These are phyloP conservation scores for Chloroceryle aenea DNA, from an alignment of 2,113 vertebrate species.

Conservation along the genomic window DNA sequence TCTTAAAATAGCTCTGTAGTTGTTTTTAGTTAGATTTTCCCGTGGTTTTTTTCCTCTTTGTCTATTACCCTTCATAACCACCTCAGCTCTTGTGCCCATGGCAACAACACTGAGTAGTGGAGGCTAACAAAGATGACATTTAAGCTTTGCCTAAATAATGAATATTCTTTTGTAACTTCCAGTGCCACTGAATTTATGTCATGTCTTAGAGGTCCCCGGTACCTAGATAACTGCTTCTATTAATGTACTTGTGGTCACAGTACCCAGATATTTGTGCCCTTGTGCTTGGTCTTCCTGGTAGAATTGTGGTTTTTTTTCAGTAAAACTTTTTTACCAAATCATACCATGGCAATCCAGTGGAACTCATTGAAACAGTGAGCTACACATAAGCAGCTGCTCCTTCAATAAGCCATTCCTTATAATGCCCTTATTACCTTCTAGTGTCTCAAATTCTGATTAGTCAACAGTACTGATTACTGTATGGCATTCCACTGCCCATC, in stretches of 20 bases:
- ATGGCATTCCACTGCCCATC: constrained; percentile 94
- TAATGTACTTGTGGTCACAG: constrained; percentile 8
- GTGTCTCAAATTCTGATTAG: constrained; percentile 98
- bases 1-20: not conserved
- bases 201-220: constrained; percentile 35
- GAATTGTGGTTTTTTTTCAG: constrained; percentile 29
- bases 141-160: constrained; percentile 63
- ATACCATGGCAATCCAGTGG: constrained; percentile 79
- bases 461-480: constrained; percentile 98
- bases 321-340: constrained; percentile 80
- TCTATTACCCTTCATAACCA: constrained; percentile 57
- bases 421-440: constrained; percentile 96
- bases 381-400: constrained; percentile 98
- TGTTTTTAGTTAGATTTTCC: constrained; percentile 48
- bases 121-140: constrained; percentile 61
- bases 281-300: constrained; percentile 29
- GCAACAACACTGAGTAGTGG: constrained; percentile 44
- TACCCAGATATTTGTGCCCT: constrained; percentile 60
- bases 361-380: constrained; percentile 82
- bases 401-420: constrained; percentile 96
- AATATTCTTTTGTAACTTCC: constrained; percentile 69
- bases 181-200: constrained; percentile 35
- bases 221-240: constrained; percentile 35
- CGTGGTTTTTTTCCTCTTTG: constrained; percentile 21
- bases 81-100: constrained; percentile 61